Conservation (phyloP, 2,113 vertebrate genomes). For the Datnioides undecimradiatus region DNA sequence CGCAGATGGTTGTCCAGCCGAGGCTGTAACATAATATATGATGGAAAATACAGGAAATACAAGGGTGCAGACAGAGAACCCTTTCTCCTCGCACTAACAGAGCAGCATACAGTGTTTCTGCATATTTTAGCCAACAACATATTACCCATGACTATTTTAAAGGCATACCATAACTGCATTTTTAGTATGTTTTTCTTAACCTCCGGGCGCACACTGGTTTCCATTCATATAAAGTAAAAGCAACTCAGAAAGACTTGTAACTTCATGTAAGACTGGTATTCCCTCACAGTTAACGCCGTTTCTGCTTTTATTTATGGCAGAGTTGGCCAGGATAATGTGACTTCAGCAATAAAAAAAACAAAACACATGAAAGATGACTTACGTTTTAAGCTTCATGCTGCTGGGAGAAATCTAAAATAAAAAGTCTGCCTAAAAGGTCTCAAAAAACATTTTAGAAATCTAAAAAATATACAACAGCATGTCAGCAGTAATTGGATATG, state of each 20-base stretch:
- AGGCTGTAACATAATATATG: not conserved
- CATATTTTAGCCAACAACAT: constrained; percentile 32
- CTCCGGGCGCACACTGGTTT: constrained; percentile 10
- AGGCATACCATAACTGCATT: not conserved
- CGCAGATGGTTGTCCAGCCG: constrained; percentile 6
- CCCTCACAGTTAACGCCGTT: not conserved
- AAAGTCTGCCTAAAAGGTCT: not conserved
- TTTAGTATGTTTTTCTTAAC: constrained; percentile 3
- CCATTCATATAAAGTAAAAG: constrained; percentile 9
- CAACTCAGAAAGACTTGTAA: not conserved
- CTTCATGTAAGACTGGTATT: not conserved
- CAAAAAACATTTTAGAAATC: constrained; percentile 16
- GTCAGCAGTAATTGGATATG: constrained; percentile 2
- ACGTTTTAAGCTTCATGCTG: not conserved
- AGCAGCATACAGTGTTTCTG: constrained; percentile 27
- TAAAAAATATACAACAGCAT: constrained; percentile 14
- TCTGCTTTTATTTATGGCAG: not conserved
- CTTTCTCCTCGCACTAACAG: not conserved
- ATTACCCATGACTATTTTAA: constrained; percentile 8
- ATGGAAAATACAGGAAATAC: constrained; percentile 17
- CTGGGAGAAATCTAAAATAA: not conserved
- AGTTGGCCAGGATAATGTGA: not conserved
- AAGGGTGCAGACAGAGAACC: not conserved
- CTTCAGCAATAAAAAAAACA: constrained; percentile 20
- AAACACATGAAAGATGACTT: not conserved